These are phyloP conservation scores for Bombus impatiens DNA, from an alignment of 1,140 invertebrate genomes.

Conservation along the genomic window DNA sequence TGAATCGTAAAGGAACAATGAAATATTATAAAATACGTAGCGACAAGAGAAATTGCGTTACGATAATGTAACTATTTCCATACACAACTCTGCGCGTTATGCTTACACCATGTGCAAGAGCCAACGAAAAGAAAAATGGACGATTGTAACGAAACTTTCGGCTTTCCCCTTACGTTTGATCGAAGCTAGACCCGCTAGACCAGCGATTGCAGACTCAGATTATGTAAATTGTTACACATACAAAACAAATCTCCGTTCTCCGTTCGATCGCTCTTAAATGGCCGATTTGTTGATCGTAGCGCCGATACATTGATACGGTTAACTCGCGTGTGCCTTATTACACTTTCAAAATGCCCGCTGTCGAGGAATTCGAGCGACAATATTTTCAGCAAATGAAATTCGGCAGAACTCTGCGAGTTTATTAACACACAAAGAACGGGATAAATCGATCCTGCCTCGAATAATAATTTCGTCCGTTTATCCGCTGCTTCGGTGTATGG, in stretches of 20 bases:
- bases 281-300: slow-evolving; percentile 33
- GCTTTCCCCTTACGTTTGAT: background rate
- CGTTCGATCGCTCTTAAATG: slow-evolving; percentile 31
- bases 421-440: slow-evolving; percentile 7
- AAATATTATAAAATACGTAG: too few species aligned
- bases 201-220: background rate
- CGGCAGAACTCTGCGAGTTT: background rate
- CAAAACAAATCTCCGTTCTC: slow-evolving; percentile 26
- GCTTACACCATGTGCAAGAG: too few species aligned
- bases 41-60: background rate
- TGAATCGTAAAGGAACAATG: background rate
- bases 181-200: background rate
- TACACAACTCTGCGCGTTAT: too few species aligned
- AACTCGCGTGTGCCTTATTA: slow-evolving; percentile 11
- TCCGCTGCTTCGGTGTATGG: too few species aligned
- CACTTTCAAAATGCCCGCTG: slow-evolving; percentile 33
- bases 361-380: slow-evolving; percentile 18
- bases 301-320: background rate
- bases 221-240: slow-evolving; percentile 45
- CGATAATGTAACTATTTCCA: background rate
- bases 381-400: background rate
- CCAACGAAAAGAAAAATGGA: background rate
- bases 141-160: background rate
- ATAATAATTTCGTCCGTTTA: background rate
- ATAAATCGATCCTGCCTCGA: background rate